A percentile compares a stretch with the other conserved stretches of the same genome.
These are phyloP conservation scores for Dendropsophus ebraccatus DNA, from an alignment of 2,113 vertebrate genomes.

Conservation along the genomic window DNA sequence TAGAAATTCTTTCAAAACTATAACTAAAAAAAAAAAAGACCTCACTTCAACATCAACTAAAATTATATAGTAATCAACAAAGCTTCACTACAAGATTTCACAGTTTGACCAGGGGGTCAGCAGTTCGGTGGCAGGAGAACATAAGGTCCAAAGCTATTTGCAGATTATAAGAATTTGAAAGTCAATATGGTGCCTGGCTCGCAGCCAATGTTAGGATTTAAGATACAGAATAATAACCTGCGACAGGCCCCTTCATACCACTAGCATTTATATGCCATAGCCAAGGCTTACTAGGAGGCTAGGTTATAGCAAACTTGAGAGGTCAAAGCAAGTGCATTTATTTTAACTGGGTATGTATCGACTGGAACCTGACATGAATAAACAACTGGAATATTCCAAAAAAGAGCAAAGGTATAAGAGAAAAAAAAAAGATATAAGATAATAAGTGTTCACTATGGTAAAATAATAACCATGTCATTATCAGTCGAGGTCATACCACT, in stretches of 20 bases:
- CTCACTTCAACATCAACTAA: slow-evolving; percentile 60
- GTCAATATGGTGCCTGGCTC: slow-evolving; percentile 51
- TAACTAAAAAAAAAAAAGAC: slow-evolving; percentile 49
- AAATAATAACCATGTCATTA: slow-evolving; percentile 57
- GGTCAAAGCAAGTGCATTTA: slow-evolving; percentile 49
- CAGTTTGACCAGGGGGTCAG: slow-evolving; percentile 54
- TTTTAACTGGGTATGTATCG: slow-evolving; percentile 35
- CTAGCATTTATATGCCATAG: slow-evolving; percentile 57
- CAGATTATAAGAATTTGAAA: slow-evolving; percentile 50
- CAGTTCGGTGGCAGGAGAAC: slow-evolving; percentile 50
- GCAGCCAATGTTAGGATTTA: slow-evolving; percentile 40
- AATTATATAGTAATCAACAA: slow-evolving; percentile 66
- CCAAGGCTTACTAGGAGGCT: slow-evolving; percentile 56
- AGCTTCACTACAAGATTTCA: slow-evolving; percentile 58
- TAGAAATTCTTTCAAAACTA: slow-evolving; percentile 47
- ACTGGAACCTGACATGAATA: slow-evolving; percentile 39
- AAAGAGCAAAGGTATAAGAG: slow-evolving; percentile 9
- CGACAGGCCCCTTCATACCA: slow-evolving; percentile 53
- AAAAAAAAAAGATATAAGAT: slow-evolving; percentile 8
- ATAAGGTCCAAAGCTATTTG: slow-evolving; percentile 58
- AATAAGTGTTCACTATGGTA: slow-evolving; percentile 30
- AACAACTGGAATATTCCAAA: slow-evolving; percentile 36
- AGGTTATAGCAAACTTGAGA: slow-evolving; percentile 61
- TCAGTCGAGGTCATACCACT: slow-evolving; percentile 33
- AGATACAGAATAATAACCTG: slow-evolving; percentile 44